Evolutionary conservation across 1,140 invertebrate species (phyloP).

Genomic region (Odontomachus brunneus): DNA sequence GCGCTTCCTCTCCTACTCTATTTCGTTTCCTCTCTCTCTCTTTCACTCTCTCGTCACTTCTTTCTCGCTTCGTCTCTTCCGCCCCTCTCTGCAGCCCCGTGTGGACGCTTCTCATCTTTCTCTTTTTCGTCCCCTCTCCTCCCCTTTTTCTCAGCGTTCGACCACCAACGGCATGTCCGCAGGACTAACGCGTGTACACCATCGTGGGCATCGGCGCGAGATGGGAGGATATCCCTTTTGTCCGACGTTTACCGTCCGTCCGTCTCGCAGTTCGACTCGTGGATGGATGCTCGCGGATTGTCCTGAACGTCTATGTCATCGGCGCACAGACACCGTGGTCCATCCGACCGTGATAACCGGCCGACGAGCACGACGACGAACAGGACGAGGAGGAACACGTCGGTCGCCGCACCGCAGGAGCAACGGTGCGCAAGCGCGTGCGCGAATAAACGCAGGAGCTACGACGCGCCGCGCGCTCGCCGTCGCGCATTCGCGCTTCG

Average conservation of each 20-base stretch:
- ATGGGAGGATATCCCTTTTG: constrained; percentile 19
- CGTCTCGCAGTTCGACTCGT: background rate
- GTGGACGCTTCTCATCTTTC: constrained; percentile 24
- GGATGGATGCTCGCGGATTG: background rate
- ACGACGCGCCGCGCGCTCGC: constrained; percentile 26
- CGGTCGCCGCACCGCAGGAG: constrained; percentile 59
- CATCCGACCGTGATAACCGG: constrained; percentile 49
- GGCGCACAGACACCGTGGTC: background rate
- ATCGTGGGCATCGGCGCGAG: constrained; percentile 12
- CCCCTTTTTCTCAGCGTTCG: constrained; percentile 49
- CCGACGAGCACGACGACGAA: constrained; percentile 13
- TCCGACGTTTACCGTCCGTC: background rate
- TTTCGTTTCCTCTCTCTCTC: constrained; percentile 58
- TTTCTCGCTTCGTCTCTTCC: constrained; percentile 19
- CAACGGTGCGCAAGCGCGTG: constrained; percentile 58
- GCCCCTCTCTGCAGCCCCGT: constrained; percentile 2
- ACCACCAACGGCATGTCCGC: constrained; percentile 53
- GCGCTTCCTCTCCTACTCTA: constrained; percentile 68
- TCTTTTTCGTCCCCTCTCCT: constrained; percentile 47
- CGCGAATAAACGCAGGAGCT: constrained; percentile 60
- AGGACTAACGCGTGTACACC: constrained; percentile 39
- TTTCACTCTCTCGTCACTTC: constrained; percentile 15
- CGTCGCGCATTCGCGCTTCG: constrained; percentile 74
- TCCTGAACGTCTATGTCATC: constrained; percentile 21
- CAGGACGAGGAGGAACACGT: constrained; percentile 61